phyloP scores from a whole-genome alignment of 1,140 invertebrate genomes.

The Caenorhabditis brenneri region DNA sequence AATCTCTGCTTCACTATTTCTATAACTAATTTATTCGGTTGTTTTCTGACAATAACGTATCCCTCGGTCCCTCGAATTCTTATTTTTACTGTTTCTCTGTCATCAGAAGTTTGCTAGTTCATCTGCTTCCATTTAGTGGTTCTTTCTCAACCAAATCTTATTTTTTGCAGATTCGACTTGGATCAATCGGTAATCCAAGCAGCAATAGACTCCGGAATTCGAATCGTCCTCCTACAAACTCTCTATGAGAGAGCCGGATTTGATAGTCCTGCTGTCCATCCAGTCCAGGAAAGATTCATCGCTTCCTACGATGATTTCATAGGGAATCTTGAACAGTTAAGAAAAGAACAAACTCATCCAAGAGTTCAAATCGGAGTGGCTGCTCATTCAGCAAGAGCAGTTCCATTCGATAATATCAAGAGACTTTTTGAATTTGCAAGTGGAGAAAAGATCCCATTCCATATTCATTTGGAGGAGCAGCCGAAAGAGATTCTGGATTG shows the following conservation, averaged over 20 bases:
- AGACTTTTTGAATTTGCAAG: constrained; percentile 58
- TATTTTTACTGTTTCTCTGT: no score
- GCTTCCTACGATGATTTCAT: constrained; percentile 59
- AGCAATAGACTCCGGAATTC: constrained; percentile 65
- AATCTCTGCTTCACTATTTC: no score
- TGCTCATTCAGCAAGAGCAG: constrained; percentile 68
- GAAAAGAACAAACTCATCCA: constrained; percentile 3
- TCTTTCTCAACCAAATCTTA: no score
- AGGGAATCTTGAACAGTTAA: constrained; percentile 50
- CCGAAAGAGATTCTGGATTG: constrained; percentile 64
- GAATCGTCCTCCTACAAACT: constrained; percentile 57
- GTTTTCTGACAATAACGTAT: no score
- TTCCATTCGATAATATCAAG: constrained; percentile 53
- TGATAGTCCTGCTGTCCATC: constrained; percentile 41
- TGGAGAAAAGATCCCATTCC: constrained; percentile 59
- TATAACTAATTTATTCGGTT: no score
- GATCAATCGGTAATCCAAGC: constrained; percentile 66
- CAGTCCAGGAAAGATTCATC: constrained; percentile 60
- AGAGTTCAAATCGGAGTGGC: constrained; percentile 61
- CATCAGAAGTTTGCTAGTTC: no score
- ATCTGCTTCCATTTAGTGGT: no score
- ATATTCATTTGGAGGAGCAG: constrained; percentile 69
- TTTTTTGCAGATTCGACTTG: constrained; percentile 61
- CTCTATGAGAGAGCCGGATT: constrained; percentile 61
- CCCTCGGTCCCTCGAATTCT: no score